A percentile compares a stretch with the other conserved stretches of the same genome.
Evolutionary conservation across 2,888 invertebrate genomes (phyloP).

Genomic region (Oasisia sp.): DNA sequence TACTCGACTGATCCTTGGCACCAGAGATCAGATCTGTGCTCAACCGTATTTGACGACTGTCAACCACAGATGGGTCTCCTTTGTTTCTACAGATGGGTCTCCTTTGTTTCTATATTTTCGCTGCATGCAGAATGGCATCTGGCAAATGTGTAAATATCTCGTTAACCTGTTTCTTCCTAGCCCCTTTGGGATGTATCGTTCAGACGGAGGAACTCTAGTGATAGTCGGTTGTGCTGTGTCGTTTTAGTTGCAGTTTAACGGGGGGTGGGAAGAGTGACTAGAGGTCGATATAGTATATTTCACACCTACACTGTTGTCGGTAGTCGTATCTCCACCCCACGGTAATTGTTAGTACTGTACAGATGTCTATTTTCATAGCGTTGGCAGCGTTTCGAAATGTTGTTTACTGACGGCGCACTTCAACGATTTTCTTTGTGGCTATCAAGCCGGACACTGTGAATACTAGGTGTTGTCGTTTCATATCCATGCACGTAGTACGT

Average conservation of each 20-base stretch:
- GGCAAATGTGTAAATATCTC: neutral
- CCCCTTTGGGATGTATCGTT: neutral
- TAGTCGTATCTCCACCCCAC: neutral
- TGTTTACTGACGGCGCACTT: neutral
- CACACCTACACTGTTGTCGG: neutral
- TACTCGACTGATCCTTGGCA: neutral
- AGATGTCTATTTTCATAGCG: conserved; percentile 1
- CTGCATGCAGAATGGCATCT: neutral
- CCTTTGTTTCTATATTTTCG: neutral
- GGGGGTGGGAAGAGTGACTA: neutral
- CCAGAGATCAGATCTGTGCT: neutral
- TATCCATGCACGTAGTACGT: neutral
- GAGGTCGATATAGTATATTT: neutral
- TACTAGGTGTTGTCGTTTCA: neutral
- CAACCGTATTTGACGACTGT: neutral
- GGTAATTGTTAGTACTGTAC: conserved; percentile 17
- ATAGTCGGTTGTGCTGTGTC: conserved; percentile 9
- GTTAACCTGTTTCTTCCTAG: neutral
- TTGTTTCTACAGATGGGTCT: neutral
- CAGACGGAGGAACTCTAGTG: neutral
- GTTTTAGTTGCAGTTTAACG: neutral
- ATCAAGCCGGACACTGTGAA: neutral
- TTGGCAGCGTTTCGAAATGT: neutral
- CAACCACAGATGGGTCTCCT: too few species aligned
- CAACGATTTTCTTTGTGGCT: neutral